Base-by-base conservation (phyloP, 2,888 invertebrate species). In the Spilarctia lutea region DNA sequence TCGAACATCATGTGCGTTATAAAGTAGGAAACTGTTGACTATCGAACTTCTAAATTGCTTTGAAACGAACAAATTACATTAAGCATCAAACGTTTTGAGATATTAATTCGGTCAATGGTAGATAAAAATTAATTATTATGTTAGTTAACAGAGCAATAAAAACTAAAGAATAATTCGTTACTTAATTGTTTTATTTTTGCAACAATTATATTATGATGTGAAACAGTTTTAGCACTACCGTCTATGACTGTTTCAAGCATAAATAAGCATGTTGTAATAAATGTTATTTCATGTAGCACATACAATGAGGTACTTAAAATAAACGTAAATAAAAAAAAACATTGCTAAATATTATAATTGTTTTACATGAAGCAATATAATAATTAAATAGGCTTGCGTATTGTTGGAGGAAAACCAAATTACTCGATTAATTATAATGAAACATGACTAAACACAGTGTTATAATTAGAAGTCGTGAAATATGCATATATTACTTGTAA, bases 61-160 rank as follows among this genome's bases (percentile, higher is more conserved):
- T 16, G 6, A 63, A 16, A 63, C 30, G 16, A 63, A 63, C 30
- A 13, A 48, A 68, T 48, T 27, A 68, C 33, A 63, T 27, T 13
- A 42, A 70, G 18, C 35, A 35, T 13, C 10, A n/a, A 56, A 69
- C 20, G 48, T 52, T 69, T 39, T 63, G 24, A 42, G 71, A 65
- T 65, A 65, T 65, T 48, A 35, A 48, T 71, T 71, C 42, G 8
- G 63, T 42, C 30, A 42, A 48, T 45, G 33, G 30, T 48, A 71
- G 65, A 71, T 65, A 71, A 71, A 71, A 71, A 71, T 10, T 65
- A 71, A 71, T 65, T 35, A 45, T 33, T 45, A 13, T 20, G 70
- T 65, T 71, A 71, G 42, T 71, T 65, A 71, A 71, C 48, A 45
- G 33, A 45, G 24, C 45, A 30, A 48, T 71, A 71, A 65, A 71